Evolutionary conservation across 2,113 vertebrate genomes (phyloP).

Genomic region (Strix aluco): DNA sequence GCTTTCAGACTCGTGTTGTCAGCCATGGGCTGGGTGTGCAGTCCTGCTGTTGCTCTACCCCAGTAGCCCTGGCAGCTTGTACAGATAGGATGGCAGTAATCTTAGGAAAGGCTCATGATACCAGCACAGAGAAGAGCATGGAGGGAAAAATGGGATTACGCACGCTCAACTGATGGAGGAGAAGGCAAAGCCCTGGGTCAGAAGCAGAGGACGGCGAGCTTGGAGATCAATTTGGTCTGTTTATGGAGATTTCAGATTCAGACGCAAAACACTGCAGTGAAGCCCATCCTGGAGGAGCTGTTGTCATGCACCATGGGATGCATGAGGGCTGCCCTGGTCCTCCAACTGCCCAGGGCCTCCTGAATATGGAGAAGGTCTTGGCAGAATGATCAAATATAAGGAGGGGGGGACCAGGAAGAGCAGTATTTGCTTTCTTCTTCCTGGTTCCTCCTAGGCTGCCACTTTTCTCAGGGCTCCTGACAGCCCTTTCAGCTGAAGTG

Average conservation of each 20-base stretch:
- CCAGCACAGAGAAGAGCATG: background rate
- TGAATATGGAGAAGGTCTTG: background rate
- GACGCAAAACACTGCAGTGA: background rate
- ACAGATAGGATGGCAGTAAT: background rate
- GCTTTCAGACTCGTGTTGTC: rapidly evolving
- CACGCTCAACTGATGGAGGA: background rate
- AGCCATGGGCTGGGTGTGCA: rapidly evolving
- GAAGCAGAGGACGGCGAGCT: background rate
- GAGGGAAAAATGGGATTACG: background rate
- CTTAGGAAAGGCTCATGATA: background rate
- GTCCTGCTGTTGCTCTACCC: background rate
- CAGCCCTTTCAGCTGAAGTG: slow-evolving; percentile 39
- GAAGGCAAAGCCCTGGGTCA: background rate
- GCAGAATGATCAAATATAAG: background rate
- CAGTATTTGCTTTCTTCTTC: background rate
- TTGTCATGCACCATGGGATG: rapidly evolving
- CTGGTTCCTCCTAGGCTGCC: slow-evolving; percentile 1
- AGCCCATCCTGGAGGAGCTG: background rate
- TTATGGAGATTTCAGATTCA: background rate
- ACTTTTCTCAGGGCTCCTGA: slow-evolving; percentile 32
- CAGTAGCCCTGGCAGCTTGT: background rate
- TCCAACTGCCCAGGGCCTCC: background rate
- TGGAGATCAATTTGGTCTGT: background rate
- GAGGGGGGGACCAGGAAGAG: background rate
- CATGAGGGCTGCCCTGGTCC: background rate